Base-by-base conservation (phyloP, 53 echinoderm and acorn worm genomes). In the Paracentrotus lividus region DNA sequence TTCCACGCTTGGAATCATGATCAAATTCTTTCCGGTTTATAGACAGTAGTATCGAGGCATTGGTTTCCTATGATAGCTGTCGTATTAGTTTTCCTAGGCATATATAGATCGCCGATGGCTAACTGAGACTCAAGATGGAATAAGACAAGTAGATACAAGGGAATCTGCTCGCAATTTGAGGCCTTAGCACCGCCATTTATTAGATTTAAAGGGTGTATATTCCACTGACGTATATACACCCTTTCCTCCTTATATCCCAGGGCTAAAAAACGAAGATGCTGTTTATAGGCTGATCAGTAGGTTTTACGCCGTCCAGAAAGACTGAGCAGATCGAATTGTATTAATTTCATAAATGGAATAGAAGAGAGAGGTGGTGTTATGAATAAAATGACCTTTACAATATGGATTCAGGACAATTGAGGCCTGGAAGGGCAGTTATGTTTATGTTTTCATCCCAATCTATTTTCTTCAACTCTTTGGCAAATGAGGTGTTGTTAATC, bases 121-220 rank as follows among this genome's bases (percentile, higher is more conserved):
- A 57, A 56, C 16, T 27, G 56, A 55, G 86, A 38, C 86, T 86
- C 53, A 56, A 36, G 8, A 86, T 56, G 56, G 54, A 56, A 86
- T 86, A 53, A 86, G 86, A 86, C n/a, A n/a, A 14, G 45, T 81
- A 44, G 81, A 47, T 45, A 47, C 81, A 47, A 81, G 47, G 57
- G 57, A 65, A 65, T 89, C 89, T 61, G 64, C 44, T 24, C 61
- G 20, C 89, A 64, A 89, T 89, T 60, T 89, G 21, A 64, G 65
- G 81, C 81, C 47, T 6, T 8, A 60, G 88, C 68, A 49, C 90
- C 72, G 34, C 27, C 90, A 72, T 90, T 90, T 90, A 90, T 90
- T 90, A 90, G 90, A 90, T 90, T 90, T 68, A 90, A 49, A 52
- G 72, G 69, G 55, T 54, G 72, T 36, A 45, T 90, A 49, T 90